phyloP scores from a whole-genome alignment of 2,797 vertebrate genomes.

The Brachyalestes nurse region DNA sequence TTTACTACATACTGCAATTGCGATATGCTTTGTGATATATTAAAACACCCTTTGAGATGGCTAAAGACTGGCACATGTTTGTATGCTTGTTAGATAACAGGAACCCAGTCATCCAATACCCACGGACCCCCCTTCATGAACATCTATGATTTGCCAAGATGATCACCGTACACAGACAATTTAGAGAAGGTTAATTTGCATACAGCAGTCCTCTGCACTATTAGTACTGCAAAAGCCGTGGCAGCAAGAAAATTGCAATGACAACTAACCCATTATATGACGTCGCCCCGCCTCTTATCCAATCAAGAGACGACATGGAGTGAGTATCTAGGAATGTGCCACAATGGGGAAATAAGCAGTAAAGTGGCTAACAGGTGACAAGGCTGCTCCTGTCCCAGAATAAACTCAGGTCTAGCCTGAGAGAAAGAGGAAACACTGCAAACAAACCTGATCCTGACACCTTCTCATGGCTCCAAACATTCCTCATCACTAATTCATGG shows the following conservation, averaged over 20 bases:
- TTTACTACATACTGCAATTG: background rate
- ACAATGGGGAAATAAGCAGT: background rate
- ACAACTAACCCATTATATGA: background rate
- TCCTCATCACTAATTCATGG: constrained; percentile 84
- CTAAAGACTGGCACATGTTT: no score
- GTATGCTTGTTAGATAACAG: no score
- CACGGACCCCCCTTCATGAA: background rate
- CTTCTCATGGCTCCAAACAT: constrained; percentile 81
- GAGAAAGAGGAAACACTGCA: constrained; percentile 72
- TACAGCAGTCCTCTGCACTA: background rate
- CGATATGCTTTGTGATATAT: background rate
- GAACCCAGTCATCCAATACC: background rate
- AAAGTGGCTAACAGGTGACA: constrained; percentile 33
- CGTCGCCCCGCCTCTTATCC: background rate
- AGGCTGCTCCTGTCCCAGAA: constrained; percentile 66
- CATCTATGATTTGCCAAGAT: background rate
- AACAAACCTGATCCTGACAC: constrained; percentile 85
- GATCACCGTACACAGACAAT: background rate
- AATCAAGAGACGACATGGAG: background rate
- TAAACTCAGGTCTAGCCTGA: constrained; percentile 65
- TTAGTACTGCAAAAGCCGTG: background rate
- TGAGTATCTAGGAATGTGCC: background rate
- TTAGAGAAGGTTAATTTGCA: background rate
- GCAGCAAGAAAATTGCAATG: background rate
- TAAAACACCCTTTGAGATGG: background rate